Conservation (phyloP, 2,797 vertebrate genomes). For the Sebastes dallii region DNA sequence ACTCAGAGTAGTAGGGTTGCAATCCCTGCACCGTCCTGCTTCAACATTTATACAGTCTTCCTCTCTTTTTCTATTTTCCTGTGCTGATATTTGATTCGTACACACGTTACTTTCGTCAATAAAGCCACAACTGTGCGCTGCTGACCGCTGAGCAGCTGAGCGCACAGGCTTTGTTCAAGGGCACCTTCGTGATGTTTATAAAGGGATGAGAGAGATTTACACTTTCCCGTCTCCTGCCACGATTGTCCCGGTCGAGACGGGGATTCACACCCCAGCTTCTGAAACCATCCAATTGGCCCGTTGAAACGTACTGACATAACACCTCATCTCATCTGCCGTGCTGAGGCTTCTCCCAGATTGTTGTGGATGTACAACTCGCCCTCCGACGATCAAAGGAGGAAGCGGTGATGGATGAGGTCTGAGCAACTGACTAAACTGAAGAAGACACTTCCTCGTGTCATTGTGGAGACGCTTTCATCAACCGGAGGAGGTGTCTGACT, state of each 20-base stretch:
- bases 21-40: not conserved
- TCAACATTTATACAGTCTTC: constrained; percentile 23
- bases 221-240: not conserved
- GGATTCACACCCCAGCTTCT: not conserved
- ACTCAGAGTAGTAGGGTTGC: not conserved
- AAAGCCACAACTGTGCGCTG: not conserved
- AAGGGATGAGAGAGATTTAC: constrained; percentile 20
- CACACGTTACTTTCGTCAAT: not conserved
- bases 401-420: constrained; percentile 26
- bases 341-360: constrained; percentile 3
- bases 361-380: not conserved
- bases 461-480: constrained; percentile 22
- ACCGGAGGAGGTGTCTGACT: not conserved
- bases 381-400: constrained; percentile 11
- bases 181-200: constrained; percentile 13
- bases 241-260: not conserved
- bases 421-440: constrained; percentile 19
- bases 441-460: constrained; percentile 3
- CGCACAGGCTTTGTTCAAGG: not conserved
- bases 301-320: not conserved
- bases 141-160: constrained; percentile 1
- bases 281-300: not conserved
- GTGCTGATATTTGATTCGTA: not conserved
- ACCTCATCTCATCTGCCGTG: not conserved
- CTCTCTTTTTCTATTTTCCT: not conserved